These are phyloP conservation scores for Prionchulus punctatus DNA, from an alignment of 2,888 invertebrate genomes.

Conservation along the genomic window DNA sequence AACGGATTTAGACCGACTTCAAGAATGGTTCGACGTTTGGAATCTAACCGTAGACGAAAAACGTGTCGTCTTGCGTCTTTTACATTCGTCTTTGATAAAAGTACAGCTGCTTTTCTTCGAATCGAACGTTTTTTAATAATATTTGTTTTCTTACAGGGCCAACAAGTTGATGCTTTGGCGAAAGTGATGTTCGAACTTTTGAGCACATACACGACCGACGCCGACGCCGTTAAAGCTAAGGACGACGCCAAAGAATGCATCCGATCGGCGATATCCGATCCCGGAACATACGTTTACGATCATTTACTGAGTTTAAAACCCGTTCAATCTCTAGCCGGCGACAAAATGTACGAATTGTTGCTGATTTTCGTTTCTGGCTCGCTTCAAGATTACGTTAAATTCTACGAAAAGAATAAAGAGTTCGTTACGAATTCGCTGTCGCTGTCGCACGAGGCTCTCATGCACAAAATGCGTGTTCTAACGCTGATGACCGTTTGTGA, in stretches of 20 bases:
- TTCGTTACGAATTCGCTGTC: constrained; percentile 48
- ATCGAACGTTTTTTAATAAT: neutral
- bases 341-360: constrained; percentile 78
- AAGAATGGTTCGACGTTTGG: constrained; percentile 33
- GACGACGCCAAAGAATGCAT: constrained; percentile 86
- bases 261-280: constrained; percentile 81
- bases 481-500: constrained; percentile 76
- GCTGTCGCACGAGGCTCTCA: constrained; percentile 8
- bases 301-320: constrained; percentile 60
- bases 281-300: constrained; percentile 82
- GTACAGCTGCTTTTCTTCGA: neutral
- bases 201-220: constrained; percentile 82
- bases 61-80: constrained; percentile 62
- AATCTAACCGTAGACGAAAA: constrained; percentile 37
- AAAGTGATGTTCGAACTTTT: constrained; percentile 71
- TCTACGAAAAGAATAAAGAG: constrained; percentile 78
- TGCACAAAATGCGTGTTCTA: constrained; percentile 75
- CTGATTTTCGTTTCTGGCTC: constrained; percentile 89
- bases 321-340: constrained; percentile 43
- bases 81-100: neutral
- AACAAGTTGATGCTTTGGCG: constrained; percentile 1
- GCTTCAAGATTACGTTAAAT: constrained; percentile 70
- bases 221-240: constrained; percentile 79
- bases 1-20: constrained; percentile 21
- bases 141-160: neutral